Conservation (phyloP, 2,113 vertebrate genomes). For the Numida meleagris region DNA sequence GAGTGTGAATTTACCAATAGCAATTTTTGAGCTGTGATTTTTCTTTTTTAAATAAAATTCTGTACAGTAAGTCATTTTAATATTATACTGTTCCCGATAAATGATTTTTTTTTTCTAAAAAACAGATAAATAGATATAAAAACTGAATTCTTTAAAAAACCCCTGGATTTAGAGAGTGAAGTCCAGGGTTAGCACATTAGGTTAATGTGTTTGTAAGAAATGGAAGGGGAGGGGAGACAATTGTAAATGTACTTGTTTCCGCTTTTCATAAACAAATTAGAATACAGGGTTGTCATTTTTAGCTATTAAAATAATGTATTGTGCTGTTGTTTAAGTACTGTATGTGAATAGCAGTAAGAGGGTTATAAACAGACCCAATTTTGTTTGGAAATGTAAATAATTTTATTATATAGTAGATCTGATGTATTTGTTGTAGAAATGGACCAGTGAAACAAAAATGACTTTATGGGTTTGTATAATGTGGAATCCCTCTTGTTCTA, state of each 20-base stretch:
- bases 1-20: slow-evolving; percentile 88
- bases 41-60: slow-evolving; percentile 79
- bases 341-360: slow-evolving; percentile 82
- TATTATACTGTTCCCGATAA: slow-evolving; percentile 79
- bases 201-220: slow-evolving; percentile 66
- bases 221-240: slow-evolving; percentile 22
- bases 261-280: slow-evolving; percentile 79
- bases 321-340: slow-evolving; percentile 83
- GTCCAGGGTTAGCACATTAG: slow-evolving; percentile 72
- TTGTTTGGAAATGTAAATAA: slow-evolving; percentile 84
- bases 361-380: slow-evolving; percentile 69
- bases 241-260: slow-evolving; percentile 75
- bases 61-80: slow-evolving; percentile 93
- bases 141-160: slow-evolving; percentile 60
- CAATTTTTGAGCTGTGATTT: slow-evolving; percentile 84
- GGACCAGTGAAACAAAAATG: slow-evolving; percentile 81
- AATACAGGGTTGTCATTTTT: slow-evolving; percentile 82
- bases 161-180: slow-evolving; percentile 66
- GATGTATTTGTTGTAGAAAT: slow-evolving; percentile 88
- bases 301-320: slow-evolving; percentile 77
- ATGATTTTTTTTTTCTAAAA: slow-evolving; percentile 64
- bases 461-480: slow-evolving; percentile 82
- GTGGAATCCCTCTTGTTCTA: slow-evolving; percentile 79
- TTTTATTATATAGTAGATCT: slow-evolving; percentile 84
- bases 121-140: slow-evolving; percentile 65